Conservation (phyloP, 2,888 invertebrate species). For the Aethes cnicana region DNA sequence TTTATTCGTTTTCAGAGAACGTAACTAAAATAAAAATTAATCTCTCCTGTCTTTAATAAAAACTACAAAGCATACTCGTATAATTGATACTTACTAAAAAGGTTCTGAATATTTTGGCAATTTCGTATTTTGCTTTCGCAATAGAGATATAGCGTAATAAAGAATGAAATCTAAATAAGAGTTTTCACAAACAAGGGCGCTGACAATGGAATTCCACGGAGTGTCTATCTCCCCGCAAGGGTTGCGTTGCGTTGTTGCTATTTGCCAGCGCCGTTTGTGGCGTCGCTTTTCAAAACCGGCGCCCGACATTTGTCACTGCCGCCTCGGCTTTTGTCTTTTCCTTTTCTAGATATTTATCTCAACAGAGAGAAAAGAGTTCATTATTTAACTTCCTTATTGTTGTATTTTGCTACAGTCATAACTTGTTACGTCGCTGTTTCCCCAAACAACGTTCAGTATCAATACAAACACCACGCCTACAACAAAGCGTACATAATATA, state of each 20-base stretch:
- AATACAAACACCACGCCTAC: neutral
- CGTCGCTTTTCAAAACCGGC: conserved; percentile 40
- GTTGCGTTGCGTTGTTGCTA: conserved; percentile 32
- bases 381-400: conserved; percentile 43
- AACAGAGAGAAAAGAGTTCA: conserved; percentile 45
- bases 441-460: neutral
- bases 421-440: conserved; percentile 2
- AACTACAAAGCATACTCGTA: too few relatives aligned
- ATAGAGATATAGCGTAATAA: neutral
- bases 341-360: conserved; percentile 52
- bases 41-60: too few relatives aligned
- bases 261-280: conserved; percentile 44
- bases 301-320: conserved; percentile 50
- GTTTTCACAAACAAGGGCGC: neutral
- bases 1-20: neutral
- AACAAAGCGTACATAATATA: conserved; percentile 3
- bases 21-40: too few relatives aligned
- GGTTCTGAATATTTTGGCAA: too few relatives aligned
- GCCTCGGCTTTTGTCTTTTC: conserved; percentile 50
- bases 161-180: conserved; percentile 6
- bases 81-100: too few relatives aligned
- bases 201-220: conserved; percentile 17
- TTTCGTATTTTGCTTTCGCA: too few relatives aligned
- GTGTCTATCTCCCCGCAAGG: conserved; percentile 14
- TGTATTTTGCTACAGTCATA: conserved; percentile 20